These are phyloP conservation scores for Meteorus colon DNA, from an alignment of 2,888 invertebrate species.

Conservation along the genomic window DNA sequence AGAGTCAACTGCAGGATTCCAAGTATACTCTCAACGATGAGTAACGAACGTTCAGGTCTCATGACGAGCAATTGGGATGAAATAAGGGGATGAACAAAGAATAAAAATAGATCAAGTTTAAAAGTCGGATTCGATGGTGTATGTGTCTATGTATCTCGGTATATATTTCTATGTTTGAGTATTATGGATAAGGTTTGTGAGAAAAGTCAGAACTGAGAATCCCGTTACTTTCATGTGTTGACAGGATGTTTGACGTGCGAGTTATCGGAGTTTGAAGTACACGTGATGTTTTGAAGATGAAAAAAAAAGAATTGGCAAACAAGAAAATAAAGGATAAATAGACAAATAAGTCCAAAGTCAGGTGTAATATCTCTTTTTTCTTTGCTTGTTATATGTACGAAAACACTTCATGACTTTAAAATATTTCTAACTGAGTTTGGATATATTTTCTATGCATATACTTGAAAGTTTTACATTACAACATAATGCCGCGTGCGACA, in stretches of 20 bases:
- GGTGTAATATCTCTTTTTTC: neutral
- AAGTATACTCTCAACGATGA: constrained; percentile 51
- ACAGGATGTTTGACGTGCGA: constrained; percentile 52
- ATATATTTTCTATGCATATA: constrained; percentile 1
- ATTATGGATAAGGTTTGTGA: constrained; percentile 12
- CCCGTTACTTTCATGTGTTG: constrained; percentile 24
- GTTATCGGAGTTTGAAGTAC: constrained; percentile 43
- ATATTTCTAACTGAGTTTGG: neutral
- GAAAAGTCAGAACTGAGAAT: constrained; percentile 22
- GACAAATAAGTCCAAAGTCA: constrained; percentile 5
- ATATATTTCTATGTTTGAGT: neutral
- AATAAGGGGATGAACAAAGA: neutral
- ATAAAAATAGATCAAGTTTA: constrained; percentile 14
- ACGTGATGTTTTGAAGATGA: constrained; percentile 20
- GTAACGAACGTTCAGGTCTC: constrained; percentile 56
- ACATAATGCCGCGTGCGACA: neutral
- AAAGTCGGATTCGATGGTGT: constrained; percentile 3
- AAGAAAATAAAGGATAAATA: neutral
- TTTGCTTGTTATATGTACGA: neutral
- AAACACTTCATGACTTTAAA: neutral
- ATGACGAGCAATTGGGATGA: constrained; percentile 47
- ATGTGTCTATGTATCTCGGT: neutral
- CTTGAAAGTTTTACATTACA: neutral
- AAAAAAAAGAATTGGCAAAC: neutral
- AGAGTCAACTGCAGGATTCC: constrained; percentile 50